A percentile compares a stretch with the other conserved stretches of the same genome.
Conservation (phyloP, 2,797 vertebrate genomes). For the Macropus fuliginosus region DNA sequence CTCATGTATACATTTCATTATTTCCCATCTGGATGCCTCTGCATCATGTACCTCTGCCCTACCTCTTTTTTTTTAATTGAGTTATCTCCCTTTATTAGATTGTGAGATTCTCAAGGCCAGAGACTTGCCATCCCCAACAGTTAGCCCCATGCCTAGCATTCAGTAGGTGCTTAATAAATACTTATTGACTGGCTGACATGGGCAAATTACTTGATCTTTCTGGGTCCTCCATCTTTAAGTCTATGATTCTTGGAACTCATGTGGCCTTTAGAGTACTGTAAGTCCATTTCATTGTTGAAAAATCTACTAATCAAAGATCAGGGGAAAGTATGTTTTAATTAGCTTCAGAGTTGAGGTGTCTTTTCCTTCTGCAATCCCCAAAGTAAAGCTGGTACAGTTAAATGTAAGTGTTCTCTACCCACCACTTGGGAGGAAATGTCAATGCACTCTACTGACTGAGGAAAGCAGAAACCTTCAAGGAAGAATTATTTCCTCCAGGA, state of each 20-base stretch:
- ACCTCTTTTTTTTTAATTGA: neutral
- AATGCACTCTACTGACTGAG: conserved; percentile 34
- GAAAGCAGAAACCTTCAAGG: conserved; percentile 24
- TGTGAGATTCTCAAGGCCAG: neutral
- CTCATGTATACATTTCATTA: neutral
- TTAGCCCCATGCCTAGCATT: neutral
- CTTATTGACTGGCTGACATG: neutral
- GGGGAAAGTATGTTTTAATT: conserved; percentile 40
- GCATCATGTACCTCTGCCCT: neutral
- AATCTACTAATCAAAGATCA: conserved; percentile 32
- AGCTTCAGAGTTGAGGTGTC: neutral
- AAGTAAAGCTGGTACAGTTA: neutral
- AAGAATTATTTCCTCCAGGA: conserved; percentile 14
- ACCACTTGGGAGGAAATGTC: conserved; percentile 43
- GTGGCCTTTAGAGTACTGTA: neutral
- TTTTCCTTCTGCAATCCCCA: conserved; percentile 1
- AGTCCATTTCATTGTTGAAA: neutral
- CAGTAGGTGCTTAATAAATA: neutral
- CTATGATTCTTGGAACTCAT: neutral
- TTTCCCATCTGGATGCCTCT: neutral
- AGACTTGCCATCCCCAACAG: neutral
- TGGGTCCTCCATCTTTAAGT: neutral
- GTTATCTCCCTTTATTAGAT: neutral
- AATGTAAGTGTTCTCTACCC: conserved; percentile 13
- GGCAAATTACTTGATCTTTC: neutral